Base-by-base conservation (phyloP, 2,888 invertebrate genomes). In the Perithous albicinctus region DNA sequence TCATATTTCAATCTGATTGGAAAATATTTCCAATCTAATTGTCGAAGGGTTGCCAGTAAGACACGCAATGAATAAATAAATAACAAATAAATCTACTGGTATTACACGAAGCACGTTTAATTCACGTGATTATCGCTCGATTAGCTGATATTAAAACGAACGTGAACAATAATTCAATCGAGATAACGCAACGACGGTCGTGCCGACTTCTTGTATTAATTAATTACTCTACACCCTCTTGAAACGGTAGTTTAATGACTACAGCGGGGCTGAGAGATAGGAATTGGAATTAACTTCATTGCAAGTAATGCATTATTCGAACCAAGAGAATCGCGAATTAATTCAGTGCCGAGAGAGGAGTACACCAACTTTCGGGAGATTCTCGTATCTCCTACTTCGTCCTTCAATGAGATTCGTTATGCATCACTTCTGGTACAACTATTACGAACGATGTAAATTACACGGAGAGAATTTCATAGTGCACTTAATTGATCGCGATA, bases 141-240 rank as follows among this genome's bases (percentile, higher is more conserved):
- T 64, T 18, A 5, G 20, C 23, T 18, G 38, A 64, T 79, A 46
- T 38, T 61, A 32, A 43, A 43, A 23, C 32, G 8, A 56, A 43
- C 43, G 64, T 8, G 29, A 56, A 69, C 48, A 3, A 75, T 76
- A 70, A 69, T 59, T 35, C 56, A 38, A 70, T 29, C 15, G 29
- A 12, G 80, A 80, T 75, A 64, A 46, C 12, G 43, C 38, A 56
- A 8, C 61, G 66, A 26, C 63, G 12, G 48, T 10, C 56, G 43
- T 43, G 15, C 18, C 6, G 61, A 54, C 41, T 74, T 29, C 74
- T 66, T 64, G 64, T 63, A 80, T 75, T 70, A 76, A 80, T 80
- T 75, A 70, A 54, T 59, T 43, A 56, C 26, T n/a, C 51, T 20
- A n/a, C 48, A 10, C 29, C 10, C 41, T 54, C 18, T 20, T 15